Percentiles rank a stretch among this genome's conserved stretches.
Evolutionary conservation across 2,113 vertebrate species (phyloP).

Genomic region (Pardalotus punctatus): DNA sequence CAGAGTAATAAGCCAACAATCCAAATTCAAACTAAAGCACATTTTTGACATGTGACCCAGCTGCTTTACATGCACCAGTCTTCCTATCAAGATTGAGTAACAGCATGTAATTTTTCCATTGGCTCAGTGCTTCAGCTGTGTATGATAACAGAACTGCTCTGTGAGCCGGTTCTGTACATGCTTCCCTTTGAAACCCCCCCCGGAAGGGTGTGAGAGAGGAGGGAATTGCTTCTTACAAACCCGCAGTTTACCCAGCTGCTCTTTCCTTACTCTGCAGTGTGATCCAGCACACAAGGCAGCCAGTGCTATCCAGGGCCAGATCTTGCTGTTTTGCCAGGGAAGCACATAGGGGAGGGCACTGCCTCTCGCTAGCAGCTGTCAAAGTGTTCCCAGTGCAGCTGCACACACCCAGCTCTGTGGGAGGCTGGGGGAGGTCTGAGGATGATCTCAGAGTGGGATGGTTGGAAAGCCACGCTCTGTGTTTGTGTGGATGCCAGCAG

Average conservation of each 20-base stretch:
- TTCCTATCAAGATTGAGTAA: background rate
- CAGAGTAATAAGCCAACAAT: background rate
- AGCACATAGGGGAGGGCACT: background rate
- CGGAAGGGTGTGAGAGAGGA: background rate
- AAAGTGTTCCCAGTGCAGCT: background rate
- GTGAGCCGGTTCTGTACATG: accelerated
- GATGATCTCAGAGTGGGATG: background rate
- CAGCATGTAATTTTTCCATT: background rate
- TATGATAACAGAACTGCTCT: background rate
- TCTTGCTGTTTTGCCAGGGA: background rate
- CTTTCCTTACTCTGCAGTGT: background rate
- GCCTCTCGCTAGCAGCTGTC: background rate
- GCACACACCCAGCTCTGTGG: background rate
- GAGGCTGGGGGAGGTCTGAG: background rate
- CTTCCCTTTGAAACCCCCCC: background rate
- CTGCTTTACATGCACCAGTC: background rate
- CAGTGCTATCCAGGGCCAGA: background rate
- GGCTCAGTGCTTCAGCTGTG: background rate
- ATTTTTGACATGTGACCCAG: background rate
- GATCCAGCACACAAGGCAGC: background rate
- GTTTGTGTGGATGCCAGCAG: background rate
- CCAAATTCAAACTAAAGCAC: background rate
- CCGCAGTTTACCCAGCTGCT: background rate
- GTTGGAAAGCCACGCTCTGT: accelerated
- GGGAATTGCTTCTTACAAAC: background rate